Base-by-base conservation (phyloP, 2,113 vertebrate genomes). In the Aythya baeri region DNA sequence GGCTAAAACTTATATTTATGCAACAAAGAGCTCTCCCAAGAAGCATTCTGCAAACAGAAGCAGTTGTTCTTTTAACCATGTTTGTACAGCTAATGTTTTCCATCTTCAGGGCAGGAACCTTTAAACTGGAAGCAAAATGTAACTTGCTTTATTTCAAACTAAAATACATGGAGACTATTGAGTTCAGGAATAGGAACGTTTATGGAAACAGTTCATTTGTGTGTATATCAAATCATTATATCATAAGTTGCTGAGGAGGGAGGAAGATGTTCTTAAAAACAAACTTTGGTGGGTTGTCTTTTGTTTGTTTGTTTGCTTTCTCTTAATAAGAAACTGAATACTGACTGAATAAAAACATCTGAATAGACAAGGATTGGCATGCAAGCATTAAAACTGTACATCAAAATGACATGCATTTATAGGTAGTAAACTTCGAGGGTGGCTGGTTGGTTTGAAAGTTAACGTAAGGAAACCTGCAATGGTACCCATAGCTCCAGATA, bases 41-140 rank as follows among this genome's bases (percentile, higher is more conserved):
- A 68, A 81, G 17, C 0, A 17, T 78, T 86, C 34, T 81, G 13
- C 23, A 81, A 78, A 14, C 5, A 86, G 29, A 74, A 88, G 16
- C 23, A 71, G 31, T 38, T 10, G 4, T 3, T 0, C 0, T 3
- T 8, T 7, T 57, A 78, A 59, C 21, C 7, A 32, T 5, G 1
- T 80, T 61, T 49, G 49, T 68, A 71, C 3, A 86, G 7, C 6
- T 55, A 25, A 72, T 27, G 5, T 43, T 85, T 86, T 68, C 13
- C 7, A 34, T 54, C 50, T 62, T 61, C 49, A 83, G 8, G 7
- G 3, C 46, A 67, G 23, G 17, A 76, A 66, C 3, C 0, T 58
- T 79, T 82, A 34, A 79, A 43, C 16, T 79, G 77, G 21, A 70
- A 87, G 23, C 11, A 67, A 85, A 88, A 83, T 27, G 15, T 41